Conservation (phyloP, 2,113 vertebrate genomes). For the Chamaea fasciata region DNA sequence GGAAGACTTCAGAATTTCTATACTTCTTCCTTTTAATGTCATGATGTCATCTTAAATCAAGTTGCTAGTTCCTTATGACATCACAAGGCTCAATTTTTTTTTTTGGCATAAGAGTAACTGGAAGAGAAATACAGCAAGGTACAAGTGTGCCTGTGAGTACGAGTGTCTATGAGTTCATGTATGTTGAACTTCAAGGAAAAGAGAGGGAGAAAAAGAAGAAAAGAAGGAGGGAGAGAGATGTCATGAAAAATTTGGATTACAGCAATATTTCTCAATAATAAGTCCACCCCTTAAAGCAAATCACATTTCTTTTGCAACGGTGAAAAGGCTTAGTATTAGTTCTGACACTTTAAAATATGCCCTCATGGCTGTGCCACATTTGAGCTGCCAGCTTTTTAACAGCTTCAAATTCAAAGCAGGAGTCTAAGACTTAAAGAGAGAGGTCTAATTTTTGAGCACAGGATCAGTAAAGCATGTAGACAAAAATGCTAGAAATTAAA, state of each 20-base stretch:
- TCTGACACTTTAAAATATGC: constrained; percentile 5
- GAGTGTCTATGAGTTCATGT: background rate
- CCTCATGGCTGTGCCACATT: rapidly evolving
- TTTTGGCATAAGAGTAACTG: background rate
- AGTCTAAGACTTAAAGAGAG: background rate
- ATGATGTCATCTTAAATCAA: background rate
- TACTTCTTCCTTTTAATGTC: background rate
- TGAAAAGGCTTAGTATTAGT: background rate
- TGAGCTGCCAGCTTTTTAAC: background rate
- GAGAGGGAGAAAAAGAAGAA: background rate
- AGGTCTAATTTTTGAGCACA: background rate
- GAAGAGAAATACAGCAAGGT: background rate
- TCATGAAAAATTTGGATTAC: background rate
- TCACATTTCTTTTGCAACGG: background rate
- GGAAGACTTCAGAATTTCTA: background rate
- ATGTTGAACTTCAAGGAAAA: background rate
- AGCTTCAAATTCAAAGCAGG: background rate
- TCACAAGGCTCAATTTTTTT: rapidly evolving
- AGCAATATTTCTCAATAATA: background rate
- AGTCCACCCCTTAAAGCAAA: background rate
- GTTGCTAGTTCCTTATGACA: background rate
- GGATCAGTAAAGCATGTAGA: background rate
- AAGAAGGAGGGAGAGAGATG: background rate
- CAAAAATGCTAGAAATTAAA: constrained; percentile 6
- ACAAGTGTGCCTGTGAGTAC: rapidly evolving